Conservation (phyloP, 1,140 invertebrate species). For the Apis laboriosa region DNA sequence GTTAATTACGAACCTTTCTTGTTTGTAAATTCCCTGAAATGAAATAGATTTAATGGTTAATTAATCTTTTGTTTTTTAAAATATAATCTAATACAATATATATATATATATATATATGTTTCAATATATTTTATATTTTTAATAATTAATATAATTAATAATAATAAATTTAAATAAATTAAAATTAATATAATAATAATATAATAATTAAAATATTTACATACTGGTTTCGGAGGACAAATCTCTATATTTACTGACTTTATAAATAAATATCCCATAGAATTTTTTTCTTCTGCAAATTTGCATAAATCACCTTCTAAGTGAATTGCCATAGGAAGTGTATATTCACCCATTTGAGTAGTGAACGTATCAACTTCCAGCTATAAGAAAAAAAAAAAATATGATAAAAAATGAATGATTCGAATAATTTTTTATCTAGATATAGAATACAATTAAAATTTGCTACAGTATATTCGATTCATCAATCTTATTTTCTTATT, state of each 20-base stretch:
- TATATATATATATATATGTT: no score
- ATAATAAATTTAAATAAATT: no score
- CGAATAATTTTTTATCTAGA: neutral
- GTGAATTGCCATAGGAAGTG: neutral
- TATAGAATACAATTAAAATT: no score
- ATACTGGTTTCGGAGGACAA: neutral
- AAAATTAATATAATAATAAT: no score
- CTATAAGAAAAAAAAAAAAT: neutral
- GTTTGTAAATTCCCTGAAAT: neutral
- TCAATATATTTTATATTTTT: neutral
- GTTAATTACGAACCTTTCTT: neutral
- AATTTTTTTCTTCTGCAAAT: neutral
- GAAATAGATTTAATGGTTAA: neutral
- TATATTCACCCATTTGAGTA: neutral
- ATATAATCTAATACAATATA: no score
- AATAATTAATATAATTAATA: no score
- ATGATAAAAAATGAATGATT: neutral
- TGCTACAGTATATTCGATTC: no score
- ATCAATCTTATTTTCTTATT: no score
- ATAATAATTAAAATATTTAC: neutral
- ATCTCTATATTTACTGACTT: neutral
- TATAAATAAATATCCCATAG: neutral
- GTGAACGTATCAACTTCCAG: neutral
- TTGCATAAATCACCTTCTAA: neutral
- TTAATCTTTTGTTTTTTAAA: no score